phyloP scores from a whole-genome alignment of 2,888 invertebrate genomes.

The Apamea epomidion region DNA sequence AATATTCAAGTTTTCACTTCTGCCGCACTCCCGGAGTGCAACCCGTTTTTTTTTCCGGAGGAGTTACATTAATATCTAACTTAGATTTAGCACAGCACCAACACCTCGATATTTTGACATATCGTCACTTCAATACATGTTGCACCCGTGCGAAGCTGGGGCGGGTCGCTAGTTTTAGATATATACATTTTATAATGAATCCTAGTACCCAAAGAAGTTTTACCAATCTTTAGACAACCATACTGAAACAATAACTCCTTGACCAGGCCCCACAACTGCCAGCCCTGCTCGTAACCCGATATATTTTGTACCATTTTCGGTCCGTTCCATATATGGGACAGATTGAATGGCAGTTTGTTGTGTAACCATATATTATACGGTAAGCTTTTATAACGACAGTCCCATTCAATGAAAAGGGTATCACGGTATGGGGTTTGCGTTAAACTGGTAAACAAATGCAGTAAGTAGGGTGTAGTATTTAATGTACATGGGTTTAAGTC shows the following conservation, averaged over 20 bases:
- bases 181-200: no score
- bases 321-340: conserved; percentile 59
- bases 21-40: no score
- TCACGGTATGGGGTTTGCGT: conserved; percentile 28
- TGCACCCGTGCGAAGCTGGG: no score
- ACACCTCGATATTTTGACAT: no score
- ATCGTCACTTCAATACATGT: no score
- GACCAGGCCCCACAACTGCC: conserved; percentile 27
- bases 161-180: no score
- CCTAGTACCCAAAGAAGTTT: no score
- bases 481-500: conserved; percentile 8
- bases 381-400: conserved; percentile 41
- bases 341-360: conserved; percentile 51
- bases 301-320: conserved; percentile 61
- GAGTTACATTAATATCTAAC: no score
- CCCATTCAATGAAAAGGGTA: conserved; percentile 37
- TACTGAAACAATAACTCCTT: background rate
- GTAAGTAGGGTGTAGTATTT: background rate
- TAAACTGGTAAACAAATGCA: conserved; percentile 9
- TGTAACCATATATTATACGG: conserved; percentile 51
- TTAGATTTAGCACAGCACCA: no score
- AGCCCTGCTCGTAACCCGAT: conserved; percentile 59
- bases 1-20: no score
- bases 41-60: no score
- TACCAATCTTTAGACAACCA: no score